Evolutionary conservation across 2,797 vertebrate species (phyloP), one percentile per base, ranked within the genome.

Genomic region (Centroberyx gerrardi): DNA sequence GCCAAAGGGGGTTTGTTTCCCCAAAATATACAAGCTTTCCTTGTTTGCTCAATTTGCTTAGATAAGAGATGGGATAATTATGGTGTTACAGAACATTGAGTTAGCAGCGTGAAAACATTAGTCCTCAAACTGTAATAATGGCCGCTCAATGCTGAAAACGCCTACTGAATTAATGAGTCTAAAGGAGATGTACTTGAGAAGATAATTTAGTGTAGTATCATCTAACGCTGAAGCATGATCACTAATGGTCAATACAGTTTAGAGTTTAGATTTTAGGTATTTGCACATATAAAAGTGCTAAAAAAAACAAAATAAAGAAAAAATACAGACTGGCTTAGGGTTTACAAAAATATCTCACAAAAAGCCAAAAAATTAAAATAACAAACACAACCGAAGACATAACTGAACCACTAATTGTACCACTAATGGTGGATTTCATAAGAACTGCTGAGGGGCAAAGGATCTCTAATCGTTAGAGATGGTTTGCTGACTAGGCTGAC

Each of bases 101-200:
- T 86, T 86, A 89, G 65, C 78, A 84, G 78, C 72, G 78, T 68
- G 83, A 83, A 85, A 85, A 84, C 68, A 87, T 79, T 80, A 69
- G 75, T 55, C 54, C 73, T 68, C 70, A 17, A 70, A 65, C 62
- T 72, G 78, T 62, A 83, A 70, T 89, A 83, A 86, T 84, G 59
- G 68, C 48, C 62, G 62, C 74, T 67, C 67, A 42, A 55, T 62
- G 72, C 80, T 68, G 66, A 65, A 70, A 67, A 84, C 72, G 29
- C 69, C 85, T 69, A 77, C 83, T 75, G 66, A 59, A 74, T 69
- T 86, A 83, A 85, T 73, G 82, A 85, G 62, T 66, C 17, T 49
- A 44, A 73, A 46, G 27, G 63, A 76, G 18, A 75, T 54, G 9
- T 54, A 76, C 68, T 71, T 33, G 68, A 74, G 64, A 59, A 52